These are phyloP conservation scores for Pogonomyrmex californicus DNA, from an alignment of 1,140 invertebrate genomes.

Conservation along the genomic window DNA sequence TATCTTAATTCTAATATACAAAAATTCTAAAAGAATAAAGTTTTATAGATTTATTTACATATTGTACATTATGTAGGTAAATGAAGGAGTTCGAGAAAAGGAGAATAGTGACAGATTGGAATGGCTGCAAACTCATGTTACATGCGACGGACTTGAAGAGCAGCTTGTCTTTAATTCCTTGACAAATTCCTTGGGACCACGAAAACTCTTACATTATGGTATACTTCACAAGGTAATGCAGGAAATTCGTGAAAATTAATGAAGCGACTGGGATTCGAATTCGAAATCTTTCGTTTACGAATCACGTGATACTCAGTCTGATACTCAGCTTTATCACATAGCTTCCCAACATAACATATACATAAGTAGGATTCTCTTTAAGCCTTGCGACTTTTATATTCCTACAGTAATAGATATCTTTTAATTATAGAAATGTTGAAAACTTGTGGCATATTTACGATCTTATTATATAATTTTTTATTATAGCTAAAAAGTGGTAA, in stretches of 20 bases:
- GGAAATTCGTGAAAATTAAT: too few relatives aligned
- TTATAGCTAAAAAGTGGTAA: constrained; percentile 92
- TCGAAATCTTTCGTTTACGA: too few relatives aligned
- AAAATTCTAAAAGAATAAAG: not conserved
- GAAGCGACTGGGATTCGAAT: too few relatives aligned
- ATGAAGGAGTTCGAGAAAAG: constrained; percentile 93
- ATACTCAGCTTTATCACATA: too few relatives aligned
- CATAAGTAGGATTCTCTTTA: too few relatives aligned
- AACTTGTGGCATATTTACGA: not conserved
- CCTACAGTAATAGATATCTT: not conserved
- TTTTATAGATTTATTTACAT: constrained; percentile 32
- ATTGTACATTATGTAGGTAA: constrained; percentile 87
- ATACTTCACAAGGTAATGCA: constrained; percentile 90
- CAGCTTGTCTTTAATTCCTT: constrained; percentile 93
- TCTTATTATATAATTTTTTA: constrained; percentile 49
- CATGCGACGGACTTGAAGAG: constrained; percentile 91
- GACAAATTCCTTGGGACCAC: constrained; percentile 92
- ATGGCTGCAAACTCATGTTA: constrained; percentile 92
- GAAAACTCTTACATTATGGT: constrained; percentile 92
- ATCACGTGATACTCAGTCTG: too few relatives aligned
- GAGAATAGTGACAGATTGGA: constrained; percentile 94
- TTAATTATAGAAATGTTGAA: constrained; percentile 7
- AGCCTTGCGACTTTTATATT: too few relatives aligned
- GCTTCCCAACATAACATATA: too few relatives aligned
- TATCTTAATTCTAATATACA: not conserved